phyloP scores from a whole-genome alignment of 1,140 invertebrate species.

The Hypothenemus hampei region DNA sequence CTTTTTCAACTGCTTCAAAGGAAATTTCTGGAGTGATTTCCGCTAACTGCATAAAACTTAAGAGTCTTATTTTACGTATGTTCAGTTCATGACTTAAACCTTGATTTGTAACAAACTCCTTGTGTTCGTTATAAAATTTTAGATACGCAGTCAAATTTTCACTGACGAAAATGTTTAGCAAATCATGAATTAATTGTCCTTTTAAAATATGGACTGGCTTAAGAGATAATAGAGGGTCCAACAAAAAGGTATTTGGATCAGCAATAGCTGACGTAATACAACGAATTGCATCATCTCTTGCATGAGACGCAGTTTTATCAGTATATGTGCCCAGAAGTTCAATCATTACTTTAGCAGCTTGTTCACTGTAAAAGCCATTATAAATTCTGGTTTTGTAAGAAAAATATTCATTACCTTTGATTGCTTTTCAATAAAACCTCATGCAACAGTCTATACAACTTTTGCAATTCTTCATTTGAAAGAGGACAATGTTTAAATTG shows the following conservation, averaged over 20 bases:
- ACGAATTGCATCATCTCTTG: slow-evolving; percentile 91
- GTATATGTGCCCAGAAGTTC: slow-evolving; percentile 94
- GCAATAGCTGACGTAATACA: slow-evolving; percentile 93
- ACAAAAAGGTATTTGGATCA: slow-evolving; percentile 90
- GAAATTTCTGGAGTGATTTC: slow-evolving; percentile 86
- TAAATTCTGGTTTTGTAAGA: neutral
- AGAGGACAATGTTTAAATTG: slow-evolving; percentile 80
- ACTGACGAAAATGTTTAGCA: slow-evolving; percentile 93
- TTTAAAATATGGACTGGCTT: slow-evolving; percentile 96
- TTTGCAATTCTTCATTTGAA: slow-evolving; percentile 88
- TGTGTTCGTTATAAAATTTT: slow-evolving; percentile 88
- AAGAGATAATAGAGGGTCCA: slow-evolving; percentile 87
- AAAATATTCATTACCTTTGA: slow-evolving; percentile 54
- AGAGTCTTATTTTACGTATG: slow-evolving; percentile 91
- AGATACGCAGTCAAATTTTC: slow-evolving; percentile 88
- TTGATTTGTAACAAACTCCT: slow-evolving; percentile 86
- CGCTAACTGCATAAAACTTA: slow-evolving; percentile 96
- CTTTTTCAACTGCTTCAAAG: slow-evolving; percentile 81
- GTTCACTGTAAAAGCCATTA: slow-evolving; percentile 58
- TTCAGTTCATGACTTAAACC: slow-evolving; percentile 91
- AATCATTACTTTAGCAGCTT: slow-evolving; percentile 93
- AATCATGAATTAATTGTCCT: slow-evolving; percentile 90
- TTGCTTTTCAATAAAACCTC: slow-evolving; percentile 74
- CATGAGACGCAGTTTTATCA: slow-evolving; percentile 92
- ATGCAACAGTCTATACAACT: slow-evolving; percentile 82